phyloP scores from a whole-genome alignment of 2,113 vertebrate genomes.

The Misgurnus anguillicaudatus region DNA sequence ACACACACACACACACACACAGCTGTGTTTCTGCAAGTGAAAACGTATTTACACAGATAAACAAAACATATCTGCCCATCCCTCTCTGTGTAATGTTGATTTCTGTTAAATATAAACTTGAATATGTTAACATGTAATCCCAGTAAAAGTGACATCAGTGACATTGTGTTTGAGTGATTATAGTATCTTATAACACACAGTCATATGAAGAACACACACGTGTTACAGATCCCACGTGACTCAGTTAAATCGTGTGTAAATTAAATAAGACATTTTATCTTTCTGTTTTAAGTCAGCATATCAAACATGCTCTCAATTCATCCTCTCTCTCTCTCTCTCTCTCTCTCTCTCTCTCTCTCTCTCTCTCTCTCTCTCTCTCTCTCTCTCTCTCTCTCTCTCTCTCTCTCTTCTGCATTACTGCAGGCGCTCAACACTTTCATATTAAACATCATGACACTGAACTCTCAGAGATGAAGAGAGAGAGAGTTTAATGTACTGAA shows the following conservation, averaged over 20 bases:
- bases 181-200: neutral
- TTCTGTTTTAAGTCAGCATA: neutral
- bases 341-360: no score
- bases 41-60: no score
- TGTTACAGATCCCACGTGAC: neutral
- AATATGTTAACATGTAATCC: no score
- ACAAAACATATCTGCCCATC: no score
- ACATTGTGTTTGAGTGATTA: neutral
- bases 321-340: no score
- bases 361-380: no score
- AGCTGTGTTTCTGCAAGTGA: no score
- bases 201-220: neutral
- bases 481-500: neutral
- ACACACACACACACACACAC: no score
- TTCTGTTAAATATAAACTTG: no score
- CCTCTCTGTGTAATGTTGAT: neutral
- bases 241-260: neutral
- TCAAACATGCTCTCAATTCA: neutral
- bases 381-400: no score
- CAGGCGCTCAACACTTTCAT: conserved; percentile 47
- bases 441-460: conserved; percentile 44
- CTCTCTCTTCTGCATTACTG: no score
- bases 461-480: neutral
- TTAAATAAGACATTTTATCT: conserved; percentile 41
- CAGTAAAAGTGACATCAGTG: neutral